These are phyloP conservation scores for Hippocampus abdominalis DNA, from an alignment of 2,113 vertebrate species.

Conservation along the genomic window DNA sequence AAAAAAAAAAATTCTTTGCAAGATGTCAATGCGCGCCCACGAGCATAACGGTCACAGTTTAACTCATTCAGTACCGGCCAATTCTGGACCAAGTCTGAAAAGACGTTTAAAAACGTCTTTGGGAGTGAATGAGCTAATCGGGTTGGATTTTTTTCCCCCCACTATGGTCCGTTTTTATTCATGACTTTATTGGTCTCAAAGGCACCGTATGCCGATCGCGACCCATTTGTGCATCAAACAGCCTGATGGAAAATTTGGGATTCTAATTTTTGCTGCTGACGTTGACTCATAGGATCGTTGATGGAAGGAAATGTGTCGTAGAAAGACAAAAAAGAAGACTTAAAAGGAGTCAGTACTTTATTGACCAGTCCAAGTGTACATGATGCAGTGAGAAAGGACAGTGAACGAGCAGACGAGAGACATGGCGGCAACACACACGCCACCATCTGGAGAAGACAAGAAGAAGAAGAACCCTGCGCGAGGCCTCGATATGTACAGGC, in stretches of 20 bases:
- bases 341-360: slow-evolving; percentile 72
- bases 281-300: not conserved
- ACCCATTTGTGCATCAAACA: too few species aligned
- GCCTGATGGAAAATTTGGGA: not conserved
- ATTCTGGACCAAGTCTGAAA: too few species aligned
- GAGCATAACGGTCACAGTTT: too few species aligned
- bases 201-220: too few species aligned
- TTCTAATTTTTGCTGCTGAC: not conserved
- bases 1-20: too few species aligned
- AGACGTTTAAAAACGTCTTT: too few species aligned
- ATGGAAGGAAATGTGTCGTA: not conserved
- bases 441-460: slow-evolving; percentile 59
- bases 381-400: slow-evolving; percentile 71
- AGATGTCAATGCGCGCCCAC: too few species aligned
- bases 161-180: too few species aligned
- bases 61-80: too few species aligned
- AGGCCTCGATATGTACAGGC: slow-evolving; percentile 60
- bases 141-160: too few species aligned
- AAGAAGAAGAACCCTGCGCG: slow-evolving; percentile 50
- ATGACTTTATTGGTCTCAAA: too few species aligned
- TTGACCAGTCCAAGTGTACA: slow-evolving; percentile 71
- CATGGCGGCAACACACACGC: slow-evolving; percentile 67
- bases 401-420: slow-evolving; percentile 49
- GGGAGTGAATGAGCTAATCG: too few species aligned
- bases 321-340: slow-evolving; percentile 21